Evolutionary conservation across 2,888 invertebrate species (phyloP).

Genomic region (Cerceris rybyensis): DNA sequence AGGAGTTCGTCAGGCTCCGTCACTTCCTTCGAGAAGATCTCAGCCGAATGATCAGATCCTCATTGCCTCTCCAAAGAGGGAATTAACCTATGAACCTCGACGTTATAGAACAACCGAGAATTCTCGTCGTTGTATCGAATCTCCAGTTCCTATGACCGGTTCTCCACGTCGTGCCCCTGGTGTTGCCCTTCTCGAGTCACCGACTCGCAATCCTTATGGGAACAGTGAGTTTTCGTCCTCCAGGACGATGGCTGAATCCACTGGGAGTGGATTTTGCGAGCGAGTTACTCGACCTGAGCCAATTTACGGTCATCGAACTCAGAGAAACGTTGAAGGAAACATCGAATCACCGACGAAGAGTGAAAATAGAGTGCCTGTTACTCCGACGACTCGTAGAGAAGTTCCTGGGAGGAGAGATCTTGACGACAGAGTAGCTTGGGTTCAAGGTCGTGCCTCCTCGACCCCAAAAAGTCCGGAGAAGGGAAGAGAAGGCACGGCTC

Average conservation of each 20-base stretch:
- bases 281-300: conserved; percentile 71
- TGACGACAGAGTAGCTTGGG: conserved; percentile 45
- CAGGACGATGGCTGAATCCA: not conserved
- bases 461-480: not conserved
- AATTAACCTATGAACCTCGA: conserved; percentile 67
- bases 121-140: conserved; percentile 56
- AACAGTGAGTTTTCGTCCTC: conserved; percentile 1
- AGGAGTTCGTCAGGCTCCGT: not conserved
- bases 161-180: conserved; percentile 60
- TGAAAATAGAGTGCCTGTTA: not conserved
- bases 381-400: too few species aligned
- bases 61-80: conserved; percentile 78
- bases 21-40: conserved; percentile 53
- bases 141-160: conserved; percentile 73
- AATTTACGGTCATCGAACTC: conserved; percentile 59
- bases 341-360: not conserved
- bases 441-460: conserved; percentile 31
- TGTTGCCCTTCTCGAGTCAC: conserved; percentile 15
- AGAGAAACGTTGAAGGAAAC: too few species aligned
- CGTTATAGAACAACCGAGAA: conserved; percentile 54
- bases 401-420: not conserved
- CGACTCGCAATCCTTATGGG: conserved; percentile 16
- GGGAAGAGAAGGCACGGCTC: too few species aligned
- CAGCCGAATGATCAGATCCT: conserved; percentile 78
- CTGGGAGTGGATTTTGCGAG: not conserved